These are phyloP conservation scores for Cremastinae sp. DNA, from an alignment of 2,888 invertebrate species.

Conservation along the genomic window DNA sequence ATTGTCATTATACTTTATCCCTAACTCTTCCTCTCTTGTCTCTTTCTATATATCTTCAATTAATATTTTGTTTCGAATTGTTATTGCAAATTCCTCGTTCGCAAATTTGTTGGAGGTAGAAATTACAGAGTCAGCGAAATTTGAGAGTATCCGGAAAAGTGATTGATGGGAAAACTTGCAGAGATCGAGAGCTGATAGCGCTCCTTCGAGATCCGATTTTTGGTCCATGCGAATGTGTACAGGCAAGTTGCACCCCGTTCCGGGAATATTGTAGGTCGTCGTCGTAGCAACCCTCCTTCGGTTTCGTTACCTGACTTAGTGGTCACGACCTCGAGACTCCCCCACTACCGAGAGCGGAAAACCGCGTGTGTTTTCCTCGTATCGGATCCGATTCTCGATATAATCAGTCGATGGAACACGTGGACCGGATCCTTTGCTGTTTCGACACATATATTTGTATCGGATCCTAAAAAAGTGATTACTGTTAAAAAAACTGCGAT, in stretches of 20 bases:
- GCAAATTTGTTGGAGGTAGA: too few species aligned
- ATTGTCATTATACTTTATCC: background rate
- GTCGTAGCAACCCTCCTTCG: slow-evolving; percentile 60
- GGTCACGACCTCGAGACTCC: slow-evolving; percentile 71
- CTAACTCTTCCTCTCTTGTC: background rate
- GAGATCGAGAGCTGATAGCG: too few species aligned
- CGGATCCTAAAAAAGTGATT: too few species aligned
- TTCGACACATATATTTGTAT: too few species aligned
- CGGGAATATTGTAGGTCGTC: slow-evolving; percentile 59
- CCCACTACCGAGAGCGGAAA: slow-evolving; percentile 59
- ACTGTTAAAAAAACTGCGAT: too few species aligned
- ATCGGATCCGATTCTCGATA: slow-evolving; percentile 30
- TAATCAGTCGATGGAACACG: slow-evolving; percentile 22
- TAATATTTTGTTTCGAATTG: slow-evolving; percentile 6
- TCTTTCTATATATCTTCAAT: slow-evolving; percentile 37
- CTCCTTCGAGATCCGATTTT: background rate
- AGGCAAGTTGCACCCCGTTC: slow-evolving; percentile 33
- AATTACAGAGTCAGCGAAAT: too few species aligned
- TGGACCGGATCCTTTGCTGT: slow-evolving; percentile 3
- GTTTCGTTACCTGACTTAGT: slow-evolving; percentile 57
- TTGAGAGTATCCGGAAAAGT: too few species aligned
- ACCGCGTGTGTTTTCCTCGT: slow-evolving; percentile 41
- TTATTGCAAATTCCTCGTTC: too few species aligned
- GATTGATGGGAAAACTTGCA: too few species aligned
- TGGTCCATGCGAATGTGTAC: slow-evolving; percentile 34